These are phyloP conservation scores for Tetragonisca angustula DNA, from an alignment of 2,888 invertebrate species.

Conservation along the genomic window DNA sequence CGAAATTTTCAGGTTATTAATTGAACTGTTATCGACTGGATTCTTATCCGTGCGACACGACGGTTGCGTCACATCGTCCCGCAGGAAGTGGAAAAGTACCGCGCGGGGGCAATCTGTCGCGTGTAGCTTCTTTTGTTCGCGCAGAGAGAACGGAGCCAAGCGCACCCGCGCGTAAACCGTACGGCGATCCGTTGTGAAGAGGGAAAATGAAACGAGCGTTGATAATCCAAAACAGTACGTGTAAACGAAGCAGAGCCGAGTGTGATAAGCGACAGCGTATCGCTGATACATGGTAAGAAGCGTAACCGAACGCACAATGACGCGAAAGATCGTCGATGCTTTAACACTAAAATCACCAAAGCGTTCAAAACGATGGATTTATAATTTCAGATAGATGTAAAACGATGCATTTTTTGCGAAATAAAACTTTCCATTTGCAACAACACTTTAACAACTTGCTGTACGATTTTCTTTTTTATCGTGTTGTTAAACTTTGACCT, in stretches of 20 bases:
- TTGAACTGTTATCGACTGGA: background rate
- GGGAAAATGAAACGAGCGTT: background rate
- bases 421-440: too few species aligned
- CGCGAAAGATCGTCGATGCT: too few species aligned
- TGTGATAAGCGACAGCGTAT: constrained; percentile 32
- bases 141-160: background rate
- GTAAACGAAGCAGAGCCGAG: constrained; percentile 28
- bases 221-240: constrained; percentile 26
- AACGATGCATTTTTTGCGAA: too few species aligned
- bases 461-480: too few species aligned
- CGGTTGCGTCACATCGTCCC: background rate
- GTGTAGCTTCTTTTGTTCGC: too few species aligned
- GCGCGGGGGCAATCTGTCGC: background rate
- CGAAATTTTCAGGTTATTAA: constrained; percentile 10
- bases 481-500: too few species aligned
- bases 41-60: background rate
- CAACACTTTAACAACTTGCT: too few species aligned
- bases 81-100: constrained; percentile 1
- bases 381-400: too few species aligned
- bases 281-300: background rate
- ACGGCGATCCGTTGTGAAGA: background rate
- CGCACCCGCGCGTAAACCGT: background rate
- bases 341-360: too few species aligned
- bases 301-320: too few species aligned
- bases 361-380: too few species aligned